Base-by-base conservation (phyloP, 2,797 vertebrate genomes). In the Kryptolebias ocellatus region DNA sequence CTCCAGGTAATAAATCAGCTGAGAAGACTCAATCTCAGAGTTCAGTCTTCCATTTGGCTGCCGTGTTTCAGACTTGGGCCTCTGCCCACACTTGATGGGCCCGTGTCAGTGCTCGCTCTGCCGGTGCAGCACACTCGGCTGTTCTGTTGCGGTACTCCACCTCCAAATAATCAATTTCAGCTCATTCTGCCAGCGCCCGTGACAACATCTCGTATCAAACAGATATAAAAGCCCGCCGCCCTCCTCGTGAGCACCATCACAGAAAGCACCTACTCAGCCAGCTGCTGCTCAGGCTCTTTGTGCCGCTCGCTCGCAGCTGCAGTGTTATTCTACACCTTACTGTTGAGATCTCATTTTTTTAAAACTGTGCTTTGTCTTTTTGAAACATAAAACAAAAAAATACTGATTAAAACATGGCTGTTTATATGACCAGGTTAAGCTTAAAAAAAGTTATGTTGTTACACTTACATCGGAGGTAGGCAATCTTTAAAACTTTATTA, bases 131-230 rank as follows among this genome's bases (percentile, higher is more conserved):
- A 73, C 81, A 67, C 74, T 83, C 72, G 61, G 71, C 74, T 80
- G 70, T 90, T 85, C 74, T 64, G 71, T 68, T 16, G 52, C 46
- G 70, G 47, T 49, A 47, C 64, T 77, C 68, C 64, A 72, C 70
- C 74, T 81, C 39, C 64, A 64, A 67, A 72, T 51, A 76, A 85
- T 89, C 28, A 37, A 80, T 91, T 79, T 53, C 7, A 8, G 55
- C 4, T 46, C 59, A 16, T 73, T 76, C 63, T 53, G 64, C 62
- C 62, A 1, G 52, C 53, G 63, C 46, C 71, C 28, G 39, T 76
- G 76, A 76, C 70, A 69, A 42, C 72, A 68, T 76, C 72, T 75
- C 62, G 15, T 76, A 67, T 83, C 52, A 78, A 75, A 70, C 17
- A 4, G 64, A 74, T 62, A 42, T 51, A 62, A 79, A 77, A 62